phyloP scores from a whole-genome alignment of 2,797 vertebrate genomes.

The Luscinia megarhynchos region DNA sequence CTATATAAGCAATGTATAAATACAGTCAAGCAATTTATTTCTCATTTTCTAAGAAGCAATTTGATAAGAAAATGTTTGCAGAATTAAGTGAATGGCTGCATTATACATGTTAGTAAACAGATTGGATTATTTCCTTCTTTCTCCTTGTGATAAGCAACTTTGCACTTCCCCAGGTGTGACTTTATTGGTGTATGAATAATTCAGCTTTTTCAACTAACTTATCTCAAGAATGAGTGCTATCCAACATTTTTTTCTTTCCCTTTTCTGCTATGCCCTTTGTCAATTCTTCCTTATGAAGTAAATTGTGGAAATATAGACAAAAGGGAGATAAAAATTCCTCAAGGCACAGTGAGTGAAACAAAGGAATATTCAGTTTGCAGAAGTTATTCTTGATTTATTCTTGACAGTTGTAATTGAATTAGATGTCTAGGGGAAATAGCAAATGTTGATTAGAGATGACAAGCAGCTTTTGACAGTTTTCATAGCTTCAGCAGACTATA shows the following conservation, averaged over 20 bases:
- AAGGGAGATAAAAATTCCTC: slow-evolving; percentile 31
- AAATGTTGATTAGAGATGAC: not conserved
- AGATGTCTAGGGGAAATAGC: slow-evolving; percentile 19
- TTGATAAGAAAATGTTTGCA: slow-evolving; percentile 59
- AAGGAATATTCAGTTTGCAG: slow-evolving; percentile 25
- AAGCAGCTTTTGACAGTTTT: slow-evolving; percentile 18
- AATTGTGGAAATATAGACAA: slow-evolving; percentile 30
- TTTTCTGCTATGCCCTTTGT: not conserved
- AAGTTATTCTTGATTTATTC: slow-evolving; percentile 33
- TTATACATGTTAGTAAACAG: slow-evolving; percentile 56
- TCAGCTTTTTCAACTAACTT: slow-evolving; percentile 45
- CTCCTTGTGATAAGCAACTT: slow-evolving; percentile 51
- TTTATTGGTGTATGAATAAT: slow-evolving; percentile 59
- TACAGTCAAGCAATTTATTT: slow-evolving; percentile 47
- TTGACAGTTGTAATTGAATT: slow-evolving; percentile 23
- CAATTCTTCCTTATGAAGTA: slow-evolving; percentile 6
- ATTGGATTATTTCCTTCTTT: slow-evolving; percentile 29
- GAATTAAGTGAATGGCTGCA: slow-evolving; percentile 49
- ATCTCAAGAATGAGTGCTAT: not conserved
- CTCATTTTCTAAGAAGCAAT: slow-evolving; percentile 43
- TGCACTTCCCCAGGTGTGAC: slow-evolving; percentile 35
- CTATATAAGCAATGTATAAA: slow-evolving; percentile 42
- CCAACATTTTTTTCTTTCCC: not conserved
- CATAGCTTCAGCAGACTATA: not conserved
- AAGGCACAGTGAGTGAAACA: slow-evolving; percentile 7